phyloP scores from a whole-genome alignment of 2,113 vertebrate genomes.

The Danio rerio region DNA sequence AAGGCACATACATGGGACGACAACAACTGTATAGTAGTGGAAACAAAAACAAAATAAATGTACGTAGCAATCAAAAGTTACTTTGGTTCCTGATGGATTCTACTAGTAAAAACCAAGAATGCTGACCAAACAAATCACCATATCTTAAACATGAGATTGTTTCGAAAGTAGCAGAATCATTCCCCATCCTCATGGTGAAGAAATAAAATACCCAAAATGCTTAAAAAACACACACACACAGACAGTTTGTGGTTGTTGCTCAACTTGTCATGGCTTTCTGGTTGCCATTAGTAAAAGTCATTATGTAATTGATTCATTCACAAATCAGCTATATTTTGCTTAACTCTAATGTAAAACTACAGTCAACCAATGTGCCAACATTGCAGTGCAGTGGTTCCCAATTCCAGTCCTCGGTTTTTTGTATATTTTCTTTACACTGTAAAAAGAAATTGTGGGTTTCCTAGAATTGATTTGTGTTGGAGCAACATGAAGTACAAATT shows the following conservation, averaged over 20 bases:
- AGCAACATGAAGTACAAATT: too few relatives aligned
- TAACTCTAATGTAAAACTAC: background rate
- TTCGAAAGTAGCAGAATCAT: background rate
- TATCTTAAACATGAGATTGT: background rate
- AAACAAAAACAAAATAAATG: constrained; percentile 50
- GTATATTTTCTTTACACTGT: too few relatives aligned
- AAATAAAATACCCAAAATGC: background rate
- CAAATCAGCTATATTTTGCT: background rate
- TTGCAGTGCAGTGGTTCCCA: too few relatives aligned
- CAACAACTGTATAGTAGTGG: constrained; percentile 78
- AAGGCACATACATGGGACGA: constrained; percentile 87
- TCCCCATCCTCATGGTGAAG: background rate
- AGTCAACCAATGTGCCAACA: background rate
- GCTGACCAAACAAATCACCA: background rate
- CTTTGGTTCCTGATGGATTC: constrained; percentile 81
- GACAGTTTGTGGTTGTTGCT: background rate
- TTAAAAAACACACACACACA: background rate
- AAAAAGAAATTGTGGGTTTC: too few relatives aligned
- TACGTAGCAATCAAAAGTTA: constrained; percentile 63
- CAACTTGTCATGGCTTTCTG: constrained; percentile 15
- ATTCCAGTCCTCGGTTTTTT: too few relatives aligned
- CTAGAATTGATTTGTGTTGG: too few relatives aligned
- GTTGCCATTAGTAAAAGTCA: background rate
- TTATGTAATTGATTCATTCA: background rate
- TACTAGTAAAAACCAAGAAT: constrained; percentile 40